phyloP scores from a whole-genome alignment of 2,888 invertebrate genomes.

The Drosophila mulleri region DNA sequence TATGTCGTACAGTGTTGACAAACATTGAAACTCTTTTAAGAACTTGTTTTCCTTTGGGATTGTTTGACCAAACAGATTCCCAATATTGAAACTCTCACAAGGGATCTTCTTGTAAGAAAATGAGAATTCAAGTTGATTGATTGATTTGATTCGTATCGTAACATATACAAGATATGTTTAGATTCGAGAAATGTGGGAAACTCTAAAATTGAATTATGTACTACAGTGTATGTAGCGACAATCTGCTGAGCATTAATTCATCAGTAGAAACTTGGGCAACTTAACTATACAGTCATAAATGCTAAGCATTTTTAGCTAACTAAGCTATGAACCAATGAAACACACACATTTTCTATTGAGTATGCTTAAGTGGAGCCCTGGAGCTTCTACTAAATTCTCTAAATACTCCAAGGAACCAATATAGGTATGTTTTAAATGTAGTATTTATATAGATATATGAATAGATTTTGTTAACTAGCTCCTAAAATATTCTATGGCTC shows the following conservation, averaged over 20 bases:
- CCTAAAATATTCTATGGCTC: neutral
- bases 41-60: too few relatives aligned
- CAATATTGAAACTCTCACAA: too few relatives aligned
- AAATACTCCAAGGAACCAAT: conserved; percentile 17
- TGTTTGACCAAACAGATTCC: too few relatives aligned
- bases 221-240: neutral
- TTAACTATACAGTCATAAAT: neutral
- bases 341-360: conserved; percentile 3
- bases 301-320: neutral
- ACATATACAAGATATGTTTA: neutral
- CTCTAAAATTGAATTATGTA: neutral
- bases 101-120: too few relatives aligned
- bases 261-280: neutral
- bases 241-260: neutral
- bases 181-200: too few relatives aligned
- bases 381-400: conserved; percentile 18
- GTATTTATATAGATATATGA: neutral
- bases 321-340: conserved; percentile 10
- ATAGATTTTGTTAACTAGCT: conserved; percentile 1
- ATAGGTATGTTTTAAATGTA: neutral
- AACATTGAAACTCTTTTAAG: too few relatives aligned
- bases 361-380: neutral
- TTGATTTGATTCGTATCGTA: neutral
- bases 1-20: too few relatives aligned
- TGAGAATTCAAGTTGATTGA: too few relatives aligned